Evolutionary conservation across 2,797 vertebrate species (phyloP).

Genomic region (Eulemur albifrons): DNA sequence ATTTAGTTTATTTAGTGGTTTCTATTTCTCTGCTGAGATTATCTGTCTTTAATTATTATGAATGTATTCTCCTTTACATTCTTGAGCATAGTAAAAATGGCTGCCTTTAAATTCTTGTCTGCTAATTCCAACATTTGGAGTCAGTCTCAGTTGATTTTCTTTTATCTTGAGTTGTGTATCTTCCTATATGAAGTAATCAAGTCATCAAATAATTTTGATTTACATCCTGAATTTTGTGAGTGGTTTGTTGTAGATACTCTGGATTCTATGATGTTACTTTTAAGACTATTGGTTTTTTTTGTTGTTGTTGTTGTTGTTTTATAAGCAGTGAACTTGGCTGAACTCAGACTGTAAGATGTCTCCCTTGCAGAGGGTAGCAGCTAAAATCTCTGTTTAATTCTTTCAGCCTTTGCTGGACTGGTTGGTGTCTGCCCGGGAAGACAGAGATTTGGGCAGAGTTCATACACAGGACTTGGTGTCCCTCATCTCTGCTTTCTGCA

Average conservation of each 20-base stretch:
- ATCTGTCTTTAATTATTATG: not conserved
- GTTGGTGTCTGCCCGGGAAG: not conserved
- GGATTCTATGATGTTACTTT: not conserved
- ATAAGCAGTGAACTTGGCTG: not conserved
- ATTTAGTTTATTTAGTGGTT: not conserved
- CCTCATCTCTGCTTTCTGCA: not conserved
- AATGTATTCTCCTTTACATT: not conserved
- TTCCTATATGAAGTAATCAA: not conserved
- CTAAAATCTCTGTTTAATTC: not conserved
- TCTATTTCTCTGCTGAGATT: not conserved
- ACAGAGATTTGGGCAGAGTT: not conserved
- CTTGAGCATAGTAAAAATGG: not conserved
- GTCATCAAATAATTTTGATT: not conserved
- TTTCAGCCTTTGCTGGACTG: not conserved
- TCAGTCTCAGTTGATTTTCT: not conserved
- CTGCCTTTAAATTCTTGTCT: not conserved
- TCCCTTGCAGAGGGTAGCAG: not conserved
- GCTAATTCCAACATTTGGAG: not conserved
- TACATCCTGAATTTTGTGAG: not conserved
- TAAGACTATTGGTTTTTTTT: not conserved
- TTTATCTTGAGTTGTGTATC: not conserved
- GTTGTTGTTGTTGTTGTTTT: not conserved
- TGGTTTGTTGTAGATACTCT: not conserved
- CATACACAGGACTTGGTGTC: not conserved
- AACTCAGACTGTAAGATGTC: not conserved